phyloP scores from a whole-genome alignment of 2,888 invertebrate species.

The Drosophila maculinotata region DNA sequence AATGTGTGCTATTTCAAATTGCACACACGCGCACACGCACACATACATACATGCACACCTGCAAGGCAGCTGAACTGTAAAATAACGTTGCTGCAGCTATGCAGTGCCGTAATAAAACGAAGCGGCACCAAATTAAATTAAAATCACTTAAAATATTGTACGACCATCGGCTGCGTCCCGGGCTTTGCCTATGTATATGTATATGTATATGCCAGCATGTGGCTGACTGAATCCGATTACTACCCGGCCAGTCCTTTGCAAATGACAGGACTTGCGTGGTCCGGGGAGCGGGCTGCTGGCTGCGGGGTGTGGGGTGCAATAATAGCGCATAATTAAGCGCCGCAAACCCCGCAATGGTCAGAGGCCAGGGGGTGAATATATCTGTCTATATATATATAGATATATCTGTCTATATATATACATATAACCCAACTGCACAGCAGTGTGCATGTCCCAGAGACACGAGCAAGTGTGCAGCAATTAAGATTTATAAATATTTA shows the following conservation, averaged over 20 bases:
- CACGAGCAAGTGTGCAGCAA: slow-evolving; percentile 18
- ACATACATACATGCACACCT: not conserved
- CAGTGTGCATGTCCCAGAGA: slow-evolving; percentile 38
- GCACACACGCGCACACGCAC: slow-evolving; percentile 17
- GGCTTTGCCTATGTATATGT: slow-evolving; percentile 11
- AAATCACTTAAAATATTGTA: slow-evolving; percentile 75
- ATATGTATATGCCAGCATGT: slow-evolving; percentile 9
- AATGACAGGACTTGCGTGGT: slow-evolving; percentile 10
- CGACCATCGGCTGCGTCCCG: slow-evolving; percentile 34
- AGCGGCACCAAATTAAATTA: slow-evolving; percentile 66
- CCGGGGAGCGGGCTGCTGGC: slow-evolving; percentile 4
- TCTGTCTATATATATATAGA: not conserved
- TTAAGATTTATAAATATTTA: slow-evolving; percentile 32
- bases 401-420: not conserved
- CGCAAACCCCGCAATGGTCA: slow-evolving; percentile 37
- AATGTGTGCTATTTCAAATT: slow-evolving; percentile 26
- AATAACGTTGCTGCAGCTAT: slow-evolving; percentile 19
- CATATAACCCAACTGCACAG: slow-evolving; percentile 31
- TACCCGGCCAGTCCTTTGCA: slow-evolving; percentile 14
- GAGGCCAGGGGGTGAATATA: slow-evolving; percentile 11
- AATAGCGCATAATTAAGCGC: slow-evolving; percentile 74
- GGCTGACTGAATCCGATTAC: slow-evolving; percentile 49
- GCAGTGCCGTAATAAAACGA: slow-evolving; percentile 32
- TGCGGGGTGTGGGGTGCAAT: slow-evolving; percentile 31
- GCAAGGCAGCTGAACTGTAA: slow-evolving; percentile 6